Evolutionary conservation across 2,888 invertebrate genomes (phyloP).

Genomic region (Drosophila sordidula): DNA sequence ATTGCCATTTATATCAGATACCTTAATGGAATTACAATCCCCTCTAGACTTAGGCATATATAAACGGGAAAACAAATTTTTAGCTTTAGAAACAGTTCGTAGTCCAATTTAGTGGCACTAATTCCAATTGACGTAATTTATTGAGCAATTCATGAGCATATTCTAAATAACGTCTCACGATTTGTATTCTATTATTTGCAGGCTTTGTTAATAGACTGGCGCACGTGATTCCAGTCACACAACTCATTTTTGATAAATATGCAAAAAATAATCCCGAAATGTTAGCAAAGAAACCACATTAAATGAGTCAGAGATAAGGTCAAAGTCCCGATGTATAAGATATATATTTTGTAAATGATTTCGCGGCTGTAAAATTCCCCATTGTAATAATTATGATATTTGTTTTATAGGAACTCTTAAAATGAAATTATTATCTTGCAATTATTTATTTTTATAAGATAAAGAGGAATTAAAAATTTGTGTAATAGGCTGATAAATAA

Average conservation of each 20-base stretch:
- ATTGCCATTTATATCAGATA: constrained; percentile 24
- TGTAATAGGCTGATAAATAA: too few species aligned
- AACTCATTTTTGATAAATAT: constrained; percentile 29
- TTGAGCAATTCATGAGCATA: constrained; percentile 51
- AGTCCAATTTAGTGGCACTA: constrained; percentile 20
- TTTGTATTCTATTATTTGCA: constrained; percentile 32
- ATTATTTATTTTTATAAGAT: too few species aligned
- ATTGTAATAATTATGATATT: too few species aligned
- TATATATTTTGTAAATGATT: too few species aligned
- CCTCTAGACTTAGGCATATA: background rate
- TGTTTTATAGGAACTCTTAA: too few species aligned
- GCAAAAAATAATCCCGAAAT: constrained; percentile 4
- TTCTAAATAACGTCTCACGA: constrained; percentile 53
- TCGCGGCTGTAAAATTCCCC: too few species aligned
- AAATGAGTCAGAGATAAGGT: constrained; percentile 1
- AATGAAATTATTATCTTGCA: too few species aligned
- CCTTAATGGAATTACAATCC: constrained; percentile 24
- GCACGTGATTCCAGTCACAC: constrained; percentile 20
- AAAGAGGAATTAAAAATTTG: too few species aligned
- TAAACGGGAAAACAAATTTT: background rate
- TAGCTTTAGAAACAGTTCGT: background rate
- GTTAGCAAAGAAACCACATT: background rate
- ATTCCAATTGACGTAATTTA: constrained; percentile 67
- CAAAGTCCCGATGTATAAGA: background rate
- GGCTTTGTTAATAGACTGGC: constrained; percentile 34